Evolutionary conservation across 92 coral and sea anemone genomes (phyloP).

Genomic region (Porites evermanni): DNA sequence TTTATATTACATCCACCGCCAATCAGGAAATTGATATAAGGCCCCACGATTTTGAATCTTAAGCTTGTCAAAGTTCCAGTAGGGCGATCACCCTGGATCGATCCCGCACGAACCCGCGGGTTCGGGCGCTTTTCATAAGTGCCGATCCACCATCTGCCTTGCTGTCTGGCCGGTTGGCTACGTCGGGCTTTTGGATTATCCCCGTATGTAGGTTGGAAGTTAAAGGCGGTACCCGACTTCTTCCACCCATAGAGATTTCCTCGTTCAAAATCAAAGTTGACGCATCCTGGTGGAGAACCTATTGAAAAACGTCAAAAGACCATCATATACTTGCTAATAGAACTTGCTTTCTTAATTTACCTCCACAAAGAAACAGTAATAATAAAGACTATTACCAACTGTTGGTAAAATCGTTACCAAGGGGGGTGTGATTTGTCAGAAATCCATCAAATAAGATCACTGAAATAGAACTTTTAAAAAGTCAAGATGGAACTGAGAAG

Average conservation of each 20-base stretch:
- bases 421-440: too few relatives aligned
- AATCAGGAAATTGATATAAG: conserved; percentile 60
- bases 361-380: too few relatives aligned
- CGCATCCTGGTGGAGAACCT: conserved; percentile 73
- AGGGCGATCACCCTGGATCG: conserved; percentile 62
- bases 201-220: conserved; percentile 69
- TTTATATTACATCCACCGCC: conserved; percentile 62
- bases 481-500: too few relatives aligned
- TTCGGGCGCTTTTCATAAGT: conserved; percentile 62
- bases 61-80: conserved; percentile 54
- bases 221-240: conserved; percentile 71
- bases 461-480: too few relatives aligned
- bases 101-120: conserved; percentile 38
- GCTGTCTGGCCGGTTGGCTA: conserved; percentile 36
- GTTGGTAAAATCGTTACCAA: too few relatives aligned
- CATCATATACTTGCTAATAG: too few relatives aligned
- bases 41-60: conserved; percentile 61
- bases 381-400: too few relatives aligned
- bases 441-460: too few relatives aligned
- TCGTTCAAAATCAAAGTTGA: conserved; percentile 69
- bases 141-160: conserved; percentile 68
- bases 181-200: conserved; percentile 62
- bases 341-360: too few relatives aligned
- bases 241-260: conserved; percentile 71
- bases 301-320: not conserved